Conservation (phyloP, 2,888 invertebrate species). For the Cerastis leucographa region DNA sequence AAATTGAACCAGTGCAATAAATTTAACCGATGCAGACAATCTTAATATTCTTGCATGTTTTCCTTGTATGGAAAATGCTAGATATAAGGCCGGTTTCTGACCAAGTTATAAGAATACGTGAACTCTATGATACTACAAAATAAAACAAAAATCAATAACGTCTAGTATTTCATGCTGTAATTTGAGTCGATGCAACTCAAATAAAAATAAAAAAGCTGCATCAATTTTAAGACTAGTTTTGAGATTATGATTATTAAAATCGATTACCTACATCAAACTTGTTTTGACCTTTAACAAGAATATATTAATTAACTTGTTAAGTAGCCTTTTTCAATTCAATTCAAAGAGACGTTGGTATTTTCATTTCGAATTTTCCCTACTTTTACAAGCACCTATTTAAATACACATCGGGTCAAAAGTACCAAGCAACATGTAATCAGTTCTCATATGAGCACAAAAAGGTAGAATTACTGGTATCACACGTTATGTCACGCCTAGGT, state of each 20-base stretch:
- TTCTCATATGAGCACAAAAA: conserved; percentile 34
- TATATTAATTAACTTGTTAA: not conserved
- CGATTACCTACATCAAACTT: not conserved
- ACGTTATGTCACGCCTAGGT: conserved; percentile 61
- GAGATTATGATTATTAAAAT: not conserved
- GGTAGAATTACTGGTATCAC: conserved; percentile 49
- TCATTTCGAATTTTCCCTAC: not conserved
- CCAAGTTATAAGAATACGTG: conserved; percentile 1
- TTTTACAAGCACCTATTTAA: not conserved
- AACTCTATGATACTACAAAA: conserved; percentile 16
- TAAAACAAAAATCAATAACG: conserved; percentile 23
- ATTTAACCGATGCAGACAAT: not conserved
- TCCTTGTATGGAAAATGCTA: conserved; percentile 37
- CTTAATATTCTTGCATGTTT: not conserved
- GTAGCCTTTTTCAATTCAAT: not conserved
- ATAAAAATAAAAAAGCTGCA: too few relatives aligned
- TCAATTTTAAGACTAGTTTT: not conserved
- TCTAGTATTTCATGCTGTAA: conserved; percentile 25
- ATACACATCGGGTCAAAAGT: conserved; percentile 18
- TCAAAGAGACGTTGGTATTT: not conserved
- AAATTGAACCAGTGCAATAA: not conserved
- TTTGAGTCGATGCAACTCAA: not conserved
- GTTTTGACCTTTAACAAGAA: not conserved
- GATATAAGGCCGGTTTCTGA: conserved; percentile 25
- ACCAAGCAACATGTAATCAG: conserved; percentile 16